Evolutionary conservation across 2,888 invertebrate genomes (phyloP).

Genomic region (Perizoma affinitatum): DNA sequence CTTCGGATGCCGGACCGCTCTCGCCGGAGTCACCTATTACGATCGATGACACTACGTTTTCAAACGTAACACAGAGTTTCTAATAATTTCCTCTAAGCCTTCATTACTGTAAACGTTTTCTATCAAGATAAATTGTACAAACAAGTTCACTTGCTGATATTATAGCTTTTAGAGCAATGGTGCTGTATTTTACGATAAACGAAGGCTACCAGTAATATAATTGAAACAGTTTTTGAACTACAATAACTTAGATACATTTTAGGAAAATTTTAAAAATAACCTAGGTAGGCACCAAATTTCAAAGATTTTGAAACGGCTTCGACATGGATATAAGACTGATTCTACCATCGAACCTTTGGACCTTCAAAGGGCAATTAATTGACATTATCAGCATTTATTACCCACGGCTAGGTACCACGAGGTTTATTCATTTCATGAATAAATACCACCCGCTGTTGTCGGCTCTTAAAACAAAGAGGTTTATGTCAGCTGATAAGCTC

Average conservation of each 20-base stretch:
- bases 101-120: slow-evolving; percentile 77
- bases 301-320: not conserved
- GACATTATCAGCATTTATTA: slow-evolving; percentile 38
- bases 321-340: slow-evolving; percentile 5
- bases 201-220: slow-evolving; percentile 34
- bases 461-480: slow-evolving; percentile 50
- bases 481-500: slow-evolving; percentile 52
- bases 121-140: slow-evolving; percentile 70
- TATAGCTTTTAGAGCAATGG: slow-evolving; percentile 56
- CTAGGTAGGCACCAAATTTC: no score
- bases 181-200: slow-evolving; percentile 37
- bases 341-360: no score
- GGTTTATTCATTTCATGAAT: slow-evolving; percentile 20
- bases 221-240: no score
- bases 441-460: slow-evolving; percentile 49
- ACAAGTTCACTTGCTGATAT: slow-evolving; percentile 55
- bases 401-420: slow-evolving; percentile 27
- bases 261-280: not conserved
- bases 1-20: slow-evolving; percentile 70
- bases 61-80: slow-evolving; percentile 61
- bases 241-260: not conserved
- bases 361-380: slow-evolving; percentile 10
- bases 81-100: slow-evolving; percentile 64
- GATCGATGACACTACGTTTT: slow-evolving; percentile 77
- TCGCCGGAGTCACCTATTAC: slow-evolving; percentile 76